Evolutionary conservation across 2,797 vertebrate species (phyloP), one percentile per base, ranked within the genome.

Genomic region (Hozukius guyotensis): DNA sequence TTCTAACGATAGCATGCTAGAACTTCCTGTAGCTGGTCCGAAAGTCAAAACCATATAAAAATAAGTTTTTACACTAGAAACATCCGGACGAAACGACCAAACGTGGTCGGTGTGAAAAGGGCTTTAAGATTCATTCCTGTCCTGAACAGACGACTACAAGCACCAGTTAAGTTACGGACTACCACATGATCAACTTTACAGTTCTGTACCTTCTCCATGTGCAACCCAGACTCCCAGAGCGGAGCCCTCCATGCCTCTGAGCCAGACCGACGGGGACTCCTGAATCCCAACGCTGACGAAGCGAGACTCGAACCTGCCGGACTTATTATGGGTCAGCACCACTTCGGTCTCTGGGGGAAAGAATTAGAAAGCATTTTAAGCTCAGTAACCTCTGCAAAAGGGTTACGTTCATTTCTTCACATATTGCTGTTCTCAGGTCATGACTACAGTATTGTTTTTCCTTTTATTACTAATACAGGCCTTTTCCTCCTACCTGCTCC

Each of bases 151-250:
- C 2, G 42, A 55, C 8, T 18, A 6, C 6, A 55, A 16, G 25
- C 10, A 22, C 14, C 9, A 18, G 2, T 11, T 13, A 52, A 57
- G 31, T 25, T 69, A 34, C 31, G 31, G 34, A 32, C 13, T 8
- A 32, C 6, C 24, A 65, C 69, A 10, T 18, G 8, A 70, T 11
- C 0, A 0, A 57, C 18, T 10, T 13, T 8, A 38, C 6, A 8
- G 5, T 4, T 29, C 14, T 56, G 46, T 89, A 99, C 98, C 97
- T 96, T 99, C 98, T 49, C 98, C 97, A 0, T 98, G 97, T 3
- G 97, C 97, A 0, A 98, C 97, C 98, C 98, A 99, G 69, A 98
- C 96, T 0, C 97, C 98, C 62, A 99, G 93, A 20, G 95, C 92
- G 0, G 97, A 96, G 0, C 97, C 97, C 59, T 95, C 96, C 97